These are phyloP conservation scores for Diuraphis noxia DNA, from an alignment of 1,140 invertebrate genomes.

Conservation along the genomic window DNA sequence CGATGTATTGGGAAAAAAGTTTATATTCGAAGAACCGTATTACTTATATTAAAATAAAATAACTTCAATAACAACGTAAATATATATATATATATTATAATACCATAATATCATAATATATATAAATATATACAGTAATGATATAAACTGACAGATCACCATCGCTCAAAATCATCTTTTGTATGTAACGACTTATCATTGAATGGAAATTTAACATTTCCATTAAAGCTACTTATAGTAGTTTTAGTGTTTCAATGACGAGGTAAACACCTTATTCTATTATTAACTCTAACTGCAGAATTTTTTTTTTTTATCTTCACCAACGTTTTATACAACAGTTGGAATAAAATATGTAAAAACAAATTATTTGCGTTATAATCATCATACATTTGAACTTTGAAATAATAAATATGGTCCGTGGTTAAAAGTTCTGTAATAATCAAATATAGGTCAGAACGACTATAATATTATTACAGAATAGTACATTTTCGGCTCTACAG, in stretches of 20 bases:
- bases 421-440: not conserved
- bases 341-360: not conserved
- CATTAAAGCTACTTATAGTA: not conserved
- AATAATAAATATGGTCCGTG: not conserved
- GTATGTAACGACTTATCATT: not conserved
- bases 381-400: not conserved
- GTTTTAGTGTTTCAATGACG: not conserved
- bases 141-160: not conserved
- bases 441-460: not conserved
- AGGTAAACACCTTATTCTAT: not conserved
- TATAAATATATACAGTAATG: not conserved
- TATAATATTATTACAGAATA: not conserved
- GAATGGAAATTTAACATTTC: not conserved
- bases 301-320: not conserved
- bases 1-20: not conserved
- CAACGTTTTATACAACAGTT: not conserved
- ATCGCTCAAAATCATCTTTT: not conserved
- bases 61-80: not conserved
- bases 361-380: not conserved
- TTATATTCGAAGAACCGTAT: not conserved
- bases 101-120: too few relatives aligned
- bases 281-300: not conserved
- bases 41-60: not conserved
- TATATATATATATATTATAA: too few relatives aligned
- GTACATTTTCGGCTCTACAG: not conserved